Conservation (phyloP, 2,888 invertebrate species). For the Sinodicranocentrus sp. region DNA sequence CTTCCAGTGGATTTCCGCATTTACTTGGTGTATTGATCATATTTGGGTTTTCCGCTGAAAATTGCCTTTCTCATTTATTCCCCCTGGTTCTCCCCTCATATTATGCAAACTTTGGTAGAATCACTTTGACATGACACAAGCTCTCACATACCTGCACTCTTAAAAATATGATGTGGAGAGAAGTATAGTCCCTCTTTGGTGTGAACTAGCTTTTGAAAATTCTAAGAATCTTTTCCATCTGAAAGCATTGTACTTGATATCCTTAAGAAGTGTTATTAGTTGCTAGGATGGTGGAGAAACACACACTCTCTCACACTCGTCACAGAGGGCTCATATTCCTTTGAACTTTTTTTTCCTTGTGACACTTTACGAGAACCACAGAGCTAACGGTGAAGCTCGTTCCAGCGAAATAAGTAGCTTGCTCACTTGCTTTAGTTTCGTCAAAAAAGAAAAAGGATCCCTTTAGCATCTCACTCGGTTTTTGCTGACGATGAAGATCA, state of each 20-base stretch:
- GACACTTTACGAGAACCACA: slow-evolving; percentile 50
- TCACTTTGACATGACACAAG: slow-evolving; percentile 4
- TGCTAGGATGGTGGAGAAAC: not conserved
- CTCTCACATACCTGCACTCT: not conserved
- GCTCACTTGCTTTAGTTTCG: slow-evolving; percentile 17
- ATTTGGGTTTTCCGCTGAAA: too few relatives aligned
- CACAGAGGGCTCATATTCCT: slow-evolving; percentile 46
- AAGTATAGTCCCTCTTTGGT: not conserved
- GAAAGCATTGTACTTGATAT: slow-evolving; percentile 12
- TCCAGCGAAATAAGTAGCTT: slow-evolving; percentile 55
- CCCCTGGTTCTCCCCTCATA: not conserved
- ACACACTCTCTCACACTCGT: slow-evolving; percentile 8
- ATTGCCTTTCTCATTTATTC: slow-evolving; percentile 50
- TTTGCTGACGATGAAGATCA: slow-evolving; percentile 61
- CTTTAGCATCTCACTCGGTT: slow-evolving; percentile 33
- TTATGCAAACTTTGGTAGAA: not conserved
- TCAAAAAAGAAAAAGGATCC: slow-evolving; percentile 25
- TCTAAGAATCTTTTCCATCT: slow-evolving; percentile 42
- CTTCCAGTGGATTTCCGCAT: not conserved
- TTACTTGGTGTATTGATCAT: too few relatives aligned
- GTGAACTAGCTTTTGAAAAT: slow-evolving; percentile 15
- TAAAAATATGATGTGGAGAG: slow-evolving; percentile 1
- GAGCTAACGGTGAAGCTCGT: slow-evolving; percentile 11
- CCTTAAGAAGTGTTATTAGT: slow-evolving; percentile 26
- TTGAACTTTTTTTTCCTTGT: slow-evolving; percentile 60